These are phyloP conservation scores for Oncorhynchus gorbuscha DNA, from an alignment of 2,113 vertebrate species.

Conservation along the genomic window DNA sequence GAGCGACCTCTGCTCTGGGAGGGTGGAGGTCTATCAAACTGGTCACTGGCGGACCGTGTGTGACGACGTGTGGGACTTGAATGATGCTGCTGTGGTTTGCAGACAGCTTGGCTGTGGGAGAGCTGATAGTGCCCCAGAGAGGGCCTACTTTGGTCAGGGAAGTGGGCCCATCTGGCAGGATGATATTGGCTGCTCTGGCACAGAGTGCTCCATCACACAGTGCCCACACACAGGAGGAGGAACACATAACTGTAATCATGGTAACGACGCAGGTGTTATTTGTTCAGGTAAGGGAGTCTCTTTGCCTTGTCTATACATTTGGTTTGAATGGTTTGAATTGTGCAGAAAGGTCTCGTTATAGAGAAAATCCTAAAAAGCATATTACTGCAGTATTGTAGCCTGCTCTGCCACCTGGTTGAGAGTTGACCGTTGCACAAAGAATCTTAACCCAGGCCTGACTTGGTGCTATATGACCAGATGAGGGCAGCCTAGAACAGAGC, in stretches of 20 bases:
- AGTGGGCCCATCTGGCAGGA: background rate
- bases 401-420: background rate
- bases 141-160: background rate
- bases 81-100: slow-evolving; percentile 65
- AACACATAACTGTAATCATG: too few relatives aligned
- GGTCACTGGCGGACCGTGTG: slow-evolving; percentile 65
- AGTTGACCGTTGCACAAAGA: too few relatives aligned
- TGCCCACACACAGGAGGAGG: too few relatives aligned
- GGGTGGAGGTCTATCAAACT: slow-evolving; percentile 59
- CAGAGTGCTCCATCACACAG: too few relatives aligned
- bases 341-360: background rate
- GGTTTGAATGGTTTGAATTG: background rate
- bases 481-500: too few relatives aligned
- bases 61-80: slow-evolving; percentile 62
- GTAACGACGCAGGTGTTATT: too few relatives aligned
- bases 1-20: slow-evolving; percentile 52
- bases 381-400: background rate
- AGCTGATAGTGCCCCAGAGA: slow-evolving; percentile 9
- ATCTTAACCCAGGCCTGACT: too few relatives aligned
- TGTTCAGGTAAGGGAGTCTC: too few relatives aligned
- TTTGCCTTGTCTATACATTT: too few relatives aligned
- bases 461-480: too few relatives aligned
- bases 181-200: background rate
- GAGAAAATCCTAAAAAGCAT: background rate
- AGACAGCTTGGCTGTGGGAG: slow-evolving; percentile 62